Evolutionary conservation across 2,113 vertebrate species (phyloP).

Genomic region (Hucho hucho): DNA sequence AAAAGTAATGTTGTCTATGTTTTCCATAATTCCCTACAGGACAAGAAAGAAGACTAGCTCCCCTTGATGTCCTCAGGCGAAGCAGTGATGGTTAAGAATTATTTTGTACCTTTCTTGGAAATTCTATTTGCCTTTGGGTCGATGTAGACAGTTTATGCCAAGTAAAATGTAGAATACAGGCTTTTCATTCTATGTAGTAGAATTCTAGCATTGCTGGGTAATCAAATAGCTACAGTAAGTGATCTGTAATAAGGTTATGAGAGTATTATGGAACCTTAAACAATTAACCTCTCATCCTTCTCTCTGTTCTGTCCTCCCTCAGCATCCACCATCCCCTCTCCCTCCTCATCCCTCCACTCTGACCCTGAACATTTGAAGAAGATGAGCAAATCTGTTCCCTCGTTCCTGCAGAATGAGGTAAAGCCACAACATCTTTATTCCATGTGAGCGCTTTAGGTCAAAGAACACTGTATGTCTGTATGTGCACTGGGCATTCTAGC

Average conservation of each 20-base stretch:
- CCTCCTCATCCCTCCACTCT: slow-evolving; percentile 72
- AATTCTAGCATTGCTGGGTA: no score
- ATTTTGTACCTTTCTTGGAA: neutral
- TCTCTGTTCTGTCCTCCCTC: neutral
- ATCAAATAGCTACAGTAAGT: no score
- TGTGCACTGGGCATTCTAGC: slow-evolving; percentile 24
- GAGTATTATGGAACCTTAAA: neutral
- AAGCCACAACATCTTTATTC: slow-evolving; percentile 14
- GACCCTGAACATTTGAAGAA: slow-evolving; percentile 85
- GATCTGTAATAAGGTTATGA: neutral
- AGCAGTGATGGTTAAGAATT: slow-evolving; percentile 83
- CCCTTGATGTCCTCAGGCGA: slow-evolving; percentile 68
- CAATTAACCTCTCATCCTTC: neutral
- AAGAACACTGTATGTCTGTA: neutral
- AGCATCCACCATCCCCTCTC: slow-evolving; percentile 52
- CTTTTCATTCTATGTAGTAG: no score
- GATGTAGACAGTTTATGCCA: neutral
- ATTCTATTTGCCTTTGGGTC: neutral
- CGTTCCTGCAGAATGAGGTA: slow-evolving; percentile 87
- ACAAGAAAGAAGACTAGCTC: slow-evolving; percentile 60
- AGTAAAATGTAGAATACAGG: neutral
- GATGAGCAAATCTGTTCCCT: slow-evolving; percentile 92
- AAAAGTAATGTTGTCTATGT: neutral
- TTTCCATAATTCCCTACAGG: neutral
- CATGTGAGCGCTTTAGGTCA: neutral